A percentile compares a stretch with the other conserved stretches of the same genome.
Conservation (phyloP, 1,140 invertebrate species). For the Muscidifurax raptorellus region DNA sequence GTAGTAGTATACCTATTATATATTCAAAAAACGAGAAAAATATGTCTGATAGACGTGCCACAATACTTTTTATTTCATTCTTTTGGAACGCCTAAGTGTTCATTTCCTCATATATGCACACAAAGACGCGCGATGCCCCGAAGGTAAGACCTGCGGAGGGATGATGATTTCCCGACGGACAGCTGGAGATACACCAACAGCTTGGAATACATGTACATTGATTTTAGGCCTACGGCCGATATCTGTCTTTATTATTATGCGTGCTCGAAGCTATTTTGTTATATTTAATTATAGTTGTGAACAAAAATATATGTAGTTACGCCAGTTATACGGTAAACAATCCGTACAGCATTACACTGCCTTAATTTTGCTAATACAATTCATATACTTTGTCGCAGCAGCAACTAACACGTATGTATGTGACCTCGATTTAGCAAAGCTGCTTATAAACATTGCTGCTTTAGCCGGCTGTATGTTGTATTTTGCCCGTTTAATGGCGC, state of each 20-base stretch:
- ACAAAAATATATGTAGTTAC: background rate
- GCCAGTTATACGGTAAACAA: background rate
- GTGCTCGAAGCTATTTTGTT: background rate
- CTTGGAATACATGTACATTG: background rate
- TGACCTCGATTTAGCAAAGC: background rate
- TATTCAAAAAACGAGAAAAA: too few species aligned
- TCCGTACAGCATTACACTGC: background rate
- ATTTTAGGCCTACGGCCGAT: background rate
- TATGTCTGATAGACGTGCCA: too few species aligned
- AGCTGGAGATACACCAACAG: background rate
- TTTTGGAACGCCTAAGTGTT: too few species aligned
- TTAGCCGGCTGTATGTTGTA: background rate
- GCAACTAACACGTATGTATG: background rate
- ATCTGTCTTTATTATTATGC: background rate
- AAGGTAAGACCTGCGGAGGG: background rate
- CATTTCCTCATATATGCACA: too few species aligned
- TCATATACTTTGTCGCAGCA: background rate
- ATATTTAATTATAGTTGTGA: background rate
- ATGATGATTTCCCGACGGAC: slow-evolving; percentile 29
- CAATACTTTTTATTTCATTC: too few species aligned
- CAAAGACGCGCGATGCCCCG: background rate
- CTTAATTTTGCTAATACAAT: background rate
- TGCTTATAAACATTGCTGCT: background rate
- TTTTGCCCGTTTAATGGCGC: background rate
- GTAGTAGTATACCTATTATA: too few species aligned